Base-by-base conservation (phyloP, 2,888 invertebrate species). In the Luffia ferchaultella region DNA sequence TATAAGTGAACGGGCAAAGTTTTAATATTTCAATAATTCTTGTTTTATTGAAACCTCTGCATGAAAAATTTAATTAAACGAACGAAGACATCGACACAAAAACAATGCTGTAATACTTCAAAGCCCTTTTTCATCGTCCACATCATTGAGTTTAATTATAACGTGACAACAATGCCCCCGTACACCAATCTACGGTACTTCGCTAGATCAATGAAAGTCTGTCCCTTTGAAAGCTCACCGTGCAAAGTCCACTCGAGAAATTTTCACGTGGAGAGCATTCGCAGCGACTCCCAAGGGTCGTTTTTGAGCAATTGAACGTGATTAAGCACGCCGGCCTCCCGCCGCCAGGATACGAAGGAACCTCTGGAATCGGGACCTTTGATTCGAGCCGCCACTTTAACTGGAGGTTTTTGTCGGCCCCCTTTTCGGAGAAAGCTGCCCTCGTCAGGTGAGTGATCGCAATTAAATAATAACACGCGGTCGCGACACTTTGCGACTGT, bases 321-420 rank as follows among this genome's bases (percentile, higher is more conserved):
- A 73, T 73, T 73, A 73, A 70, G 63, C 61, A 58, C 64, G 60
- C 62, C 63, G 41, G 43, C 30, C 5, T 12, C 30, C 5, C 30
- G 30, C 30, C 30, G 30, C 30, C 30, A 12, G 5, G 3, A 12
- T 3, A 3, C 12, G 30, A 3, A 12, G 30, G 30, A 3, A 3
- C 5, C 30, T 3, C 30, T 3, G 5, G 5, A 30, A 12, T 12
- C 5, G 30, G 30, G 30, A 30, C 30, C 30, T 30, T 30, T 30
- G 30, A 30, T 12, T 30, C 30, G 30, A 12, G 30, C 30, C 30
- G 30, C 30, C 30, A 3, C 30, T 30, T 12, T 12, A 30, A 3
- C 12, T 12, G 30, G 30, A 3, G 30, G 12, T 12, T 30, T 30
- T 12, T 30, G 30, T 30, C 30, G 30, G 30, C 30, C 12, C 30